Base-by-base conservation (phyloP, 37 sponge, comb jelly and placozoan species). In the Chondrilla cf. caribensis region DNA sequence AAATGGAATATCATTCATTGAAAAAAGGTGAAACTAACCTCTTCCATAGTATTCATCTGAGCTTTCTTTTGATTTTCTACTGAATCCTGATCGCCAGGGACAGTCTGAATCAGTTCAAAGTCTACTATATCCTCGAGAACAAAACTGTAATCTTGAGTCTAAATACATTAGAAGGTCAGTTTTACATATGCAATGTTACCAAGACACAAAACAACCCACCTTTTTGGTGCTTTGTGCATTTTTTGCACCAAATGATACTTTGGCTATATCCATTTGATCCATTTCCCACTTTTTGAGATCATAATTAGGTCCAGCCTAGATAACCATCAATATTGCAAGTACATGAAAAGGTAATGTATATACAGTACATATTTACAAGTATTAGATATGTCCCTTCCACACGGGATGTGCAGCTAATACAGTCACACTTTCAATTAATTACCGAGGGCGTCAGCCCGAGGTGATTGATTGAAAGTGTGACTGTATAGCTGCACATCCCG, bases 201-300 rank as follows among this genome's bases (percentile, higher is more conserved):
- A 44, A 38, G 21, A 82, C 57, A 68, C 3, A 7, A 5, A 29
- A 47, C 1, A 54, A 68, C 35, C 17, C 33, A 67, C 29, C 14
- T 47, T 14, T 11, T 47, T 47, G 51, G 11, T 14, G 51, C 11
- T 47, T 47, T 6, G 51, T 35, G 93, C 91, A 84, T 96, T 89
- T 37, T 86, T 85, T 33, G 97, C 92, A 37, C 97, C 95, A 87
- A 91, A 95, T 58, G 70, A 88, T 39, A 99, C 84, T 0, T 70
- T 85, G 39, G 93, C 94, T 39, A 86, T 94, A 0, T 57, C 81
- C 55, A 94, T 86, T 86, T 93, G 95, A 32, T 92, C 97, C 35
- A 94, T 91, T 68, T 99, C 95, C 97, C 97, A 99, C 44, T 90
- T 87, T 82, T 91, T 94, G 51, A 90, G 62, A 40, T 99, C 99